Conservation (phyloP, 2,888 invertebrate genomes). For the Papilio gigon region DNA sequence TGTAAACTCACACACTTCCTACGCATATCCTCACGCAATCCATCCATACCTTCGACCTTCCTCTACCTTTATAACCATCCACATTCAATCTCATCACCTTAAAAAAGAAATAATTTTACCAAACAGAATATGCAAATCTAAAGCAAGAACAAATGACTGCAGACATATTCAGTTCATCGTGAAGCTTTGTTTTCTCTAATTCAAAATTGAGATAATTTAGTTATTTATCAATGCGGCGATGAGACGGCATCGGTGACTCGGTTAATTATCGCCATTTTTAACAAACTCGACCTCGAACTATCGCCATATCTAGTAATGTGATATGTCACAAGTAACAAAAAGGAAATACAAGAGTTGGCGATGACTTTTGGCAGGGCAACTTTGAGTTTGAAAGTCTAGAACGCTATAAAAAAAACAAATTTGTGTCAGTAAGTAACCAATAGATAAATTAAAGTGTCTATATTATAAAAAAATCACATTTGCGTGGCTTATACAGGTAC, state of each 20-base stretch:
- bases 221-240: slow-evolving; percentile 25
- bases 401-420: neutral
- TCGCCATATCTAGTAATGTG: slow-evolving; percentile 14
- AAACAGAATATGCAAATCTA: slow-evolving; percentile 13
- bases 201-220: slow-evolving; percentile 5
- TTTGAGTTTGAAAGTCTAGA: neutral
- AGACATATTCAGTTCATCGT: neutral
- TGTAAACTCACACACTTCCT: no score
- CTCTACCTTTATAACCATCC: no score
- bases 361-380: neutral
- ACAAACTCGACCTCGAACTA: slow-evolving; percentile 13
- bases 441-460: no score
- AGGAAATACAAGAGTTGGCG: neutral
- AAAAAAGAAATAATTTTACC: neutral
- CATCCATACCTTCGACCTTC: no score
- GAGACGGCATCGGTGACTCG: slow-evolving; percentile 13
- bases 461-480: no score
- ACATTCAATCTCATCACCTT: no score
- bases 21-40: no score
- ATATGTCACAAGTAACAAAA: slow-evolving; percentile 7
- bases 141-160: neutral
- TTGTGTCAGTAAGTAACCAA: neutral
- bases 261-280: slow-evolving; percentile 22
- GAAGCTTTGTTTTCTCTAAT: slow-evolving; percentile 11
- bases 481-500: no score